Conservation (phyloP, 1,140 invertebrate species). For the Scaptomyza hsui region DNA sequence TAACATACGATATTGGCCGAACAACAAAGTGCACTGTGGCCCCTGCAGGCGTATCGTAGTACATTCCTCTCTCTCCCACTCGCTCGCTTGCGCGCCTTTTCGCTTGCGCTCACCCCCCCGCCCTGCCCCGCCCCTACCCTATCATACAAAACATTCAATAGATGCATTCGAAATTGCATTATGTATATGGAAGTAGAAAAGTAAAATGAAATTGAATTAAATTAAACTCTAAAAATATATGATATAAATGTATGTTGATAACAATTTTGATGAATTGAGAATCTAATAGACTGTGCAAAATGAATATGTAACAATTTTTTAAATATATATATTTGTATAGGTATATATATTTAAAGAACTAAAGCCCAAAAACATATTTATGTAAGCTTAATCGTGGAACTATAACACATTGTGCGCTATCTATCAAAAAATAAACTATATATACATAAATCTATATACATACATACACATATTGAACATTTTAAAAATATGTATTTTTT, state of each 20-base stretch:
- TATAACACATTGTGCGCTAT: constrained; percentile 59
- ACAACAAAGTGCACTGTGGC: constrained; percentile 1
- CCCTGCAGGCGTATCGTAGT: constrained; percentile 1
- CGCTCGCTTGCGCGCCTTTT: not conserved
- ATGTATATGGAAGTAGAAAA: constrained; percentile 1
- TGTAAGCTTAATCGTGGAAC: constrained; percentile 55
- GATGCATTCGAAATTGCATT: not conserved
- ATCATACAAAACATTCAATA: not conserved
- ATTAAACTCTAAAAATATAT: constrained; percentile 21
- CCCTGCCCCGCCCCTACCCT: not conserved
- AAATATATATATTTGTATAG: constrained; percentile 67
- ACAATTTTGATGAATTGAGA: constrained; percentile 81
- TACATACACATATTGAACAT: constrained; percentile 43
- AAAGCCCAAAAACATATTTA: constrained; percentile 39
- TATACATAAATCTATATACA: constrained; percentile 17
- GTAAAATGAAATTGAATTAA: not conserved
- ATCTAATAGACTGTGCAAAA: constrained; percentile 82
- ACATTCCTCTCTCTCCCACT: not conserved
- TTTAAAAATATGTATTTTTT: constrained; percentile 51
- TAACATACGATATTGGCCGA: not conserved
- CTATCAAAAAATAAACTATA: constrained; percentile 15
- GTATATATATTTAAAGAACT: constrained; percentile 42
- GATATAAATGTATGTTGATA: constrained; percentile 75
- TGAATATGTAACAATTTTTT: constrained; percentile 69
- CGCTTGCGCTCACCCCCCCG: not conserved